A percentile compares a stretch with the other conserved stretches of the same genome.
Conservation (phyloP, 2,113 vertebrate species). For the Peromyscus maniculatus region DNA sequence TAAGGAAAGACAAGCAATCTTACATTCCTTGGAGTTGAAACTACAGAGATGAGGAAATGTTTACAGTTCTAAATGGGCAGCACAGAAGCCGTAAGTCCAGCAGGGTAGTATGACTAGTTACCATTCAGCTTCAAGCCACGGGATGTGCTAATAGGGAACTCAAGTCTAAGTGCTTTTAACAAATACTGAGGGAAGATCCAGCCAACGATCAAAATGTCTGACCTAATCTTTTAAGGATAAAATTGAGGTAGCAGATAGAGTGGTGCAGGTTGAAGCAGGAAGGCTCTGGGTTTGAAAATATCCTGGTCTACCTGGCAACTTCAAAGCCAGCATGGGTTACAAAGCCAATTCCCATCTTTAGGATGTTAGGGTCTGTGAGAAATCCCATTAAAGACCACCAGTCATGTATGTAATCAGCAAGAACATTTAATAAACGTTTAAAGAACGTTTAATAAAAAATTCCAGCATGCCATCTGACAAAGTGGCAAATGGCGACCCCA, state of each 20-base stretch:
- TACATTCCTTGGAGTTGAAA: neutral
- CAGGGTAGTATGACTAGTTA: too few relatives aligned
- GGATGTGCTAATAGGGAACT: neutral
- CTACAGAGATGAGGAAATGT: neutral
- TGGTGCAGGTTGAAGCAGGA: neutral
- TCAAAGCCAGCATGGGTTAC: neutral
- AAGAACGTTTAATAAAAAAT: too few relatives aligned
- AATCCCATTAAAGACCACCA: too few relatives aligned
- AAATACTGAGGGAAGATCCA: neutral
- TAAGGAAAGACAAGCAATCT: neutral
- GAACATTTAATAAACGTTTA: too few relatives aligned
- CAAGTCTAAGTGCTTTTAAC: neutral
- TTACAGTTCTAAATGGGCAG: neutral
- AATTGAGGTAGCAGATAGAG: neutral
- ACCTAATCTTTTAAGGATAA: slow-evolving; percentile 20
- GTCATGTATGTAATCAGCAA: too few relatives aligned
- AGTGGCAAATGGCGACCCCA: too few relatives aligned
- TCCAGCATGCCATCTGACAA: too few relatives aligned
- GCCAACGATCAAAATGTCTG: neutral
- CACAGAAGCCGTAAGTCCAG: neutral
- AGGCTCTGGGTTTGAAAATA: neutral
- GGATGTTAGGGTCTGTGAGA: too few relatives aligned
- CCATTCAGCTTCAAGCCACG: neutral
- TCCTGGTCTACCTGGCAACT: neutral
- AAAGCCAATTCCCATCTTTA: neutral